These are phyloP conservation scores for Drosophila atroscutellata DNA, from an alignment of 2,888 invertebrate species.

Conservation along the genomic window DNA sequence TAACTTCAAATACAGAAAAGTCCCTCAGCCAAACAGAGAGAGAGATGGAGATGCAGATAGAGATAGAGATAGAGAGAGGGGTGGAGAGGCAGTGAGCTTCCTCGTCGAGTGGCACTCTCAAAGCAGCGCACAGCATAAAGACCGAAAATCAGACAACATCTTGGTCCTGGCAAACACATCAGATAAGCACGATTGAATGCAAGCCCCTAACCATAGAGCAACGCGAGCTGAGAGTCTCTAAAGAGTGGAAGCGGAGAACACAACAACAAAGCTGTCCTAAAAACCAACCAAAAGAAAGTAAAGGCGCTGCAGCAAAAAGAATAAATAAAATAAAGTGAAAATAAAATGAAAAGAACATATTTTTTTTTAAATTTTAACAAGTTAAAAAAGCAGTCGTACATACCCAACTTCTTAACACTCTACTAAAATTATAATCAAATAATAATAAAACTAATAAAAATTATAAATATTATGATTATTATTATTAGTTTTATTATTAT, in stretches of 20 bases:
- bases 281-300: slow-evolving; percentile 49
- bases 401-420: not conserved
- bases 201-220: slow-evolving; percentile 27
- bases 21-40: slow-evolving; percentile 16
- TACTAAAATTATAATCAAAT: not conserved
- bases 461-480: too few species aligned
- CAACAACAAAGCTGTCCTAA: slow-evolving; percentile 63
- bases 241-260: slow-evolving; percentile 6
- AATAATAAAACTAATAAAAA: not conserved
- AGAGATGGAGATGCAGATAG: not conserved
- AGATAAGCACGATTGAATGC: slow-evolving; percentile 79
- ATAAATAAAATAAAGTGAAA: slow-evolving; percentile 23
- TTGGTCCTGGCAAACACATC: slow-evolving; percentile 67
- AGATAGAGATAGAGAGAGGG: not conserved
- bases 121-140: slow-evolving; percentile 67
- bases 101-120: slow-evolving; percentile 53
- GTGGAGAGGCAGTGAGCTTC: not conserved
- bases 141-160: slow-evolving; percentile 80
- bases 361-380: not conserved
- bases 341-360: slow-evolving; percentile 58
- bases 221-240: not conserved
- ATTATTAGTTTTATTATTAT: too few species aligned
- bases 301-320: slow-evolving; percentile 37
- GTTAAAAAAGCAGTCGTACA: not conserved
- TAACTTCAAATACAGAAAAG: slow-evolving; percentile 58